phyloP scores from a whole-genome alignment of 2,888 invertebrate species.

The Stictocephala bisonia region DNA sequence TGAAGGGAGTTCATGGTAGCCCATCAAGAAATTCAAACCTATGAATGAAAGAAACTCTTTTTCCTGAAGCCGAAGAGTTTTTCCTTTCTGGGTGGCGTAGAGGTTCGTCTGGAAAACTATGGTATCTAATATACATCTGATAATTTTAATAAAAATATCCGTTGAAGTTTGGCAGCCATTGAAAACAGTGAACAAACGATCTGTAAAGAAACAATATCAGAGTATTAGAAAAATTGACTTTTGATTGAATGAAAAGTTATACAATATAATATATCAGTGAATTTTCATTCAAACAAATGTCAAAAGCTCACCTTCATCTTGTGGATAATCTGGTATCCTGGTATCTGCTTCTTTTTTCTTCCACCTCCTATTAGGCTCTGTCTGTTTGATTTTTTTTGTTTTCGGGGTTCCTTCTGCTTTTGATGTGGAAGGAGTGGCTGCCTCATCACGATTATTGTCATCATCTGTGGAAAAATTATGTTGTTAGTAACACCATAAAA shows the following conservation, averaged over 20 bases:
- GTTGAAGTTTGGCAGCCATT: conserved; percentile 1
- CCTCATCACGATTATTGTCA: background rate
- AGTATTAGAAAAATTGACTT: conserved; percentile 8
- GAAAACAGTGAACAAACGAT: background rate
- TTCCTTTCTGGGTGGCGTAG: conserved; percentile 3
- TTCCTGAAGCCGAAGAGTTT: background rate
- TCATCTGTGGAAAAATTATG: background rate
- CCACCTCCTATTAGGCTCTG: background rate
- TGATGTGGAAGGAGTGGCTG: background rate
- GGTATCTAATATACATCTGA: background rate
- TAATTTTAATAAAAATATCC: background rate
- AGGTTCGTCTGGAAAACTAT: background rate
- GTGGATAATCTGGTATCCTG: conserved; percentile 6
- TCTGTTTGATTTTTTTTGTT: background rate
- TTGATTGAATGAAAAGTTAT: conserved; percentile 9
- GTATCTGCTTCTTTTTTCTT: background rate
- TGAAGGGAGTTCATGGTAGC: background rate
- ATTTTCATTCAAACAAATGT: conserved; percentile 10
- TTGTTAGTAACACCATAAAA: background rate
- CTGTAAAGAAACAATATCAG: background rate
- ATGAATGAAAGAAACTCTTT: background rate
- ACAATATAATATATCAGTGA: background rate
- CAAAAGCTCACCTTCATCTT: conserved; percentile 1
- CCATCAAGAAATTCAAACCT: conserved; percentile 23
- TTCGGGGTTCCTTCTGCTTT: background rate